These are phyloP conservation scores for Parasteatoda tepidariorum DNA, from an alignment of 1,140 invertebrate genomes.

Conservation along the genomic window DNA sequence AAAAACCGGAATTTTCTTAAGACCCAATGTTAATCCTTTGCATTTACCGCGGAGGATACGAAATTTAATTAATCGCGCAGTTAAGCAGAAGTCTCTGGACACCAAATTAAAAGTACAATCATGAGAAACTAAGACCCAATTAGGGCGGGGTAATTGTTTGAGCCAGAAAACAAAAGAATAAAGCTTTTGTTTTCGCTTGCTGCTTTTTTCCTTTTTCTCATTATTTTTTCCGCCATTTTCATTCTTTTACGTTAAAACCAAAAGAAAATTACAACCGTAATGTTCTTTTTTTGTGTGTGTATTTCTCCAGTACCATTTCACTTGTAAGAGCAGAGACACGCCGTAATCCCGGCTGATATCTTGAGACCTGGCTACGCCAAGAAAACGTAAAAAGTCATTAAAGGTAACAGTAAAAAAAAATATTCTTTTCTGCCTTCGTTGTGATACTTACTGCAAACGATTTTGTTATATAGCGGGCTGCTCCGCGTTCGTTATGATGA, in stretches of 20 bases:
- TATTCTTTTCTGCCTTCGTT: not conserved
- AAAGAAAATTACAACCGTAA: conserved; percentile 28
- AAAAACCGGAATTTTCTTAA: not conserved
- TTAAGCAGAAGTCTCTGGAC: conserved; percentile 40
- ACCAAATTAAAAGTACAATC: conserved; percentile 55
- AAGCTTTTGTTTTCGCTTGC: conserved; percentile 3
- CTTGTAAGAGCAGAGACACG: not conserved
- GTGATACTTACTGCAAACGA: not conserved
- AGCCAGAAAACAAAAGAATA: conserved; percentile 34
- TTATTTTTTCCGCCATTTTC: not conserved
- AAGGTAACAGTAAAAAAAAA: too few relatives aligned
- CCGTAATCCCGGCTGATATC: conserved; percentile 37
- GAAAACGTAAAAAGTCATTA: conserved; percentile 38
- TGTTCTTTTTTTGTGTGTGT: too few relatives aligned
- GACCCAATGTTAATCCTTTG: conserved; percentile 22
- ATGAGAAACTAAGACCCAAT: conserved; percentile 25
- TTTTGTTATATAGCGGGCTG: conserved; percentile 19
- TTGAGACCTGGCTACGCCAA: not conserved
- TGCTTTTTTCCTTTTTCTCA: not conserved
- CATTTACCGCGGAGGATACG: conserved; percentile 6
- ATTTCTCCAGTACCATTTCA: too few relatives aligned
- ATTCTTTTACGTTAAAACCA: conserved; percentile 4
- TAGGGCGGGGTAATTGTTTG: conserved; percentile 46
- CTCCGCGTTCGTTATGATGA: conserved; percentile 34
- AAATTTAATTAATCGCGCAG: conserved; percentile 56